Base-by-base conservation (phyloP, 2,888 invertebrate genomes). In the Ptychoptera contaminata region DNA sequence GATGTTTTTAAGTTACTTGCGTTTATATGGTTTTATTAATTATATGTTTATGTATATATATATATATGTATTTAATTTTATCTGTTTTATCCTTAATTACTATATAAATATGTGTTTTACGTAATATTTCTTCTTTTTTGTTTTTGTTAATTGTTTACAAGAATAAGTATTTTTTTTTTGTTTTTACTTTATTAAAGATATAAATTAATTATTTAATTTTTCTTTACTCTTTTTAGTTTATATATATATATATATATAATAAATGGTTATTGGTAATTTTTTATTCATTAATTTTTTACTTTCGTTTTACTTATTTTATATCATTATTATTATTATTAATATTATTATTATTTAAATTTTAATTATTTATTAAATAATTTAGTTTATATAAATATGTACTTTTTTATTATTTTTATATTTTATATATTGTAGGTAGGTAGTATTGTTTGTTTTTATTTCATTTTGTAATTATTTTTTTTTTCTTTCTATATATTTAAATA, bases 371-470 rank as follows among this genome's bases (percentile, higher is more conserved):
- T 43, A 47, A 43, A 47, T 47, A 46, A 46, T 46, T 49, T 45
- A 40, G 43, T 48, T 45, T 45, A 45, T 48, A 44, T 46, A 46
- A 36, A 47, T 47, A 47, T 50, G 47, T 46, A 50, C 47, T 48
- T 48, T 50, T 48, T 59, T 58, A 61, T 57, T 45, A 36, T 38
- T 42, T 54, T 55, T 54, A 54, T 55, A 53, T 46, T 44, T 43
- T 52, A 52, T 58, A 60, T 60, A 58, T 61, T 63, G 62, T 63
- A 62, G 60, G 62, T 60, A 60, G 60, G 60, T 63, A 61, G 58
- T 62, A 59, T 50, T 60, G 54, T 57, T 58, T 57, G 54, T 47
- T 38, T 11, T 37, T 41, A 15, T 34, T 45, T 37, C 45, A 42
- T 46, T 50, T 42, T 45, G 46, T 41, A 43, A 44, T 44, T 45